A percentile compares a stretch with the other conserved stretches of the same genome.
phyloP scores from a whole-genome alignment of 1,140 invertebrate species.

The Musca vetustissima region DNA sequence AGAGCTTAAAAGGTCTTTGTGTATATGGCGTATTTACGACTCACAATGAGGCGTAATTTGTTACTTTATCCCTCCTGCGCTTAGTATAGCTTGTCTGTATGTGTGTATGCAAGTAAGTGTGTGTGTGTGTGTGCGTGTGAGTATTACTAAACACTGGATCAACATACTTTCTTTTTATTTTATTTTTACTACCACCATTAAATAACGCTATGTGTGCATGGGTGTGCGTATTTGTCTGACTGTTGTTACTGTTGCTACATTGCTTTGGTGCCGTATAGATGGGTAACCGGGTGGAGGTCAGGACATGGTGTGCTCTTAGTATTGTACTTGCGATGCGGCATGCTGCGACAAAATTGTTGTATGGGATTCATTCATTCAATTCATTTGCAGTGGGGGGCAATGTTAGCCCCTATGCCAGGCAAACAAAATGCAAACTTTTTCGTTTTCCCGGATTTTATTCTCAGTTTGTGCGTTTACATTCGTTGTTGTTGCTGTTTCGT shows the following conservation, averaged over 20 bases:
- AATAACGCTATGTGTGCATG: neutral
- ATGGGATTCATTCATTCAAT: slow-evolving; percentile 9
- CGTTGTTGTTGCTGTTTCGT: neutral
- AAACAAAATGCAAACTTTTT: neutral
- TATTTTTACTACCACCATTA: slow-evolving; percentile 18
- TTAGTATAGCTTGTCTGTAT: too few species aligned
- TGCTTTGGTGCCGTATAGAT: too few species aligned
- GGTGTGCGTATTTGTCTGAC: neutral
- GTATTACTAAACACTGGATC: slow-evolving; percentile 21
- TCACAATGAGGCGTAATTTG: slow-evolving; percentile 22
- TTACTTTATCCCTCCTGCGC: slow-evolving; percentile 16
- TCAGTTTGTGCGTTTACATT: neutral
- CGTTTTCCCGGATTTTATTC: neutral
- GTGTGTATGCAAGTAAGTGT: too few species aligned
- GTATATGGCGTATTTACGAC: slow-evolving; percentile 22
- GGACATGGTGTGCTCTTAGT: neutral
- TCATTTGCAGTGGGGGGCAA: slow-evolving; percentile 14
- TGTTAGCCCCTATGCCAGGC: too few species aligned
- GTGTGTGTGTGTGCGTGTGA: too few species aligned
- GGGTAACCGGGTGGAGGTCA: neutral
- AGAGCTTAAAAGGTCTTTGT: slow-evolving; percentile 22
- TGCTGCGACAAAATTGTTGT: slow-evolving; percentile 22
- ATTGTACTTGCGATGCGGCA: slow-evolving; percentile 9
- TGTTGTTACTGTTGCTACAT: too few species aligned
- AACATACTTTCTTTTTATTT: slow-evolving; percentile 18